Base-by-base conservation (phyloP, 2,888 invertebrate species). In the Drosophila fulvimacula region DNA sequence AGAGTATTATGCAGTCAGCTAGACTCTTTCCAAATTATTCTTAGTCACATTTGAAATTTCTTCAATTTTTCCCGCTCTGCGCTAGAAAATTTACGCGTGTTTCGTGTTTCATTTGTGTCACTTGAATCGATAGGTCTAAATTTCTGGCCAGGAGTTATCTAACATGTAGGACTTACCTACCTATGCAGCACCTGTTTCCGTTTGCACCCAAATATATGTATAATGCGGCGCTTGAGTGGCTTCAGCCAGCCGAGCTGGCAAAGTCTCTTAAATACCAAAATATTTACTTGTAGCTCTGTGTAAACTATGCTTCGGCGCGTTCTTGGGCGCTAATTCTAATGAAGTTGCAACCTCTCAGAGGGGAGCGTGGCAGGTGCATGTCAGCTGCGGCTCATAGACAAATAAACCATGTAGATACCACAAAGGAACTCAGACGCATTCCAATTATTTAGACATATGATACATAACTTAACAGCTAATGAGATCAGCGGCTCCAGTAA, bases 121-220 rank as follows among this genome's bases (percentile, higher is more conserved):
- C 68, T 77, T 55, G 58, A 15, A 72, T 74, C 74, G 72, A 79
- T 69, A 51, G 36, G 13, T 36, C 34, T n/a, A 6, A 17, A 32
- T 42, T 39, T 19, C 38, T 30, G 46, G 15, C 5, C 36, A 13
- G 24, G 13, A 24, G 27, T 51, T 58, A 60, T 69, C 60, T 34
- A 69, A 63, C 30, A 48, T 32, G 42, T 46, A 48, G 24, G 36
- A 46, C 58, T 39, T 21, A 30, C 39, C 1, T 46, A 5, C n/a
- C 24, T 9, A 9, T 21, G 27, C n/a, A 27, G 79, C 82, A 82
- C 87, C 82, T 82, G 82, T 84, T 82, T 82, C 82, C 87, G 87
- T 81, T 81, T 83, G 81, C 81, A 72, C 60, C 73, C 57, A 57
- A 76, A 51, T 41, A 24, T 24, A 27, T 46, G 30, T 11, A 36